Conservation (phyloP, 2,797 vertebrate genomes). For the Tapera naevia region DNA sequence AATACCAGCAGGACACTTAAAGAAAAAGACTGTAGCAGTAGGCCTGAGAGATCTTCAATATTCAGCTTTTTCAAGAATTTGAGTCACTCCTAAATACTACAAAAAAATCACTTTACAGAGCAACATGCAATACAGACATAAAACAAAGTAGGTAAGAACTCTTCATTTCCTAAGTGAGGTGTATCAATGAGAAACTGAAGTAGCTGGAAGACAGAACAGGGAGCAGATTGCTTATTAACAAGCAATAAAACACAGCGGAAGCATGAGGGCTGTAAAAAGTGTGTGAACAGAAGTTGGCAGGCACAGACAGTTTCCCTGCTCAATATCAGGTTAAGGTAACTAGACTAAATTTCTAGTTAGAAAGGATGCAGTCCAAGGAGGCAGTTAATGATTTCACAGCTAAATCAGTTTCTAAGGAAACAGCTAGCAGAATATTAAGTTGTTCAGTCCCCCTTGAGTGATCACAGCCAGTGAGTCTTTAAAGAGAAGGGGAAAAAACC, state of each 20-base stretch:
- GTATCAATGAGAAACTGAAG: background rate
- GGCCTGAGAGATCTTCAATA: background rate
- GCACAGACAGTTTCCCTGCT: background rate
- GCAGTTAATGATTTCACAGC: slow-evolving; percentile 39
- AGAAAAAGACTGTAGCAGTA: background rate
- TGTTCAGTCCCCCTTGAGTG: background rate
- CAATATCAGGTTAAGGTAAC: background rate
- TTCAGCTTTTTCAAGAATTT: background rate
- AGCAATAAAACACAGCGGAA: background rate
- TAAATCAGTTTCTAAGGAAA: slow-evolving; percentile 46
- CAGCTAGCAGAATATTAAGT: slow-evolving; percentile 53
- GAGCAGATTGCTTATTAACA: background rate
- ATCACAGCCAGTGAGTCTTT: background rate
- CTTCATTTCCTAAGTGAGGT: background rate
- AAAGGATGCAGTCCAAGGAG: background rate
- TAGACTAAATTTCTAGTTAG: background rate
- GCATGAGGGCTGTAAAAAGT: background rate
- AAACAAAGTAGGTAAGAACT: background rate
- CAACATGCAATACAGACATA: background rate
- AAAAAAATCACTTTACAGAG: background rate
- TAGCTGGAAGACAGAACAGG: background rate
- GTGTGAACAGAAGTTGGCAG: background rate
- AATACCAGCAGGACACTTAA: background rate
- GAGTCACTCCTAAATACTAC: background rate
- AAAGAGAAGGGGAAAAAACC: background rate